A percentile compares a stretch with the other conserved stretches of the same genome.
Evolutionary conservation across 2,888 invertebrate genomes (phyloP).

Genomic region (Pomacea canaliculata): DNA sequence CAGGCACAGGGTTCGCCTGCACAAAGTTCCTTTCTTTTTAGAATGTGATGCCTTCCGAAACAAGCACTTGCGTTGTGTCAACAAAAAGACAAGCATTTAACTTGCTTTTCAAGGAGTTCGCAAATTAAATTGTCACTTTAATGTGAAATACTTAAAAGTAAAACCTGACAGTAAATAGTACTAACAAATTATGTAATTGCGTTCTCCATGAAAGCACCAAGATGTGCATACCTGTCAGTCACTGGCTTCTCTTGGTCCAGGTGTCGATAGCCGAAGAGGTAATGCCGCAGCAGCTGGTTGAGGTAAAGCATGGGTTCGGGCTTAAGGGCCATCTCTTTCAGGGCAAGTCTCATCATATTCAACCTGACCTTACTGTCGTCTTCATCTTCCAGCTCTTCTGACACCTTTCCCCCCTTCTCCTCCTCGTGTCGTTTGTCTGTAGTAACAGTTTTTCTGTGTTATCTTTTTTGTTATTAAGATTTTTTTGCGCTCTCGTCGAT

Average conservation of each 20-base stretch:
- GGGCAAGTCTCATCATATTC: conserved; percentile 7
- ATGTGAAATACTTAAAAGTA: no score
- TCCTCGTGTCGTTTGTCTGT: not conserved
- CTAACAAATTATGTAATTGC: no score
- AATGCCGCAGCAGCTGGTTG: conserved; percentile 13
- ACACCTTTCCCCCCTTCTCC: not conserved
- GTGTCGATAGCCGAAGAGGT: conserved; percentile 16
- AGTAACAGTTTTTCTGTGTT: not conserved
- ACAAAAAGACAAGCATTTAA: no score
- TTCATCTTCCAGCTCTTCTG: not conserved
- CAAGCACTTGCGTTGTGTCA: no score
- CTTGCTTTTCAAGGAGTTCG: no score
- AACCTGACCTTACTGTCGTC: not conserved
- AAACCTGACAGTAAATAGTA: no score
- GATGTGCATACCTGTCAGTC: conserved; percentile 15
- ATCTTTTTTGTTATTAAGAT: not conserved
- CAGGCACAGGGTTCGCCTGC: conserved; percentile 23
- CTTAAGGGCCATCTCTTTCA: conserved; percentile 4
- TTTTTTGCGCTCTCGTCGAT: no score
- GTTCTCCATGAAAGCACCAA: no score
- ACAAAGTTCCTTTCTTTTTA: no score
- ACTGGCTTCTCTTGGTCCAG: conserved; percentile 1
- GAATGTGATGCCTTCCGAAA: no score
- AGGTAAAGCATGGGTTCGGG: conserved; percentile 4
- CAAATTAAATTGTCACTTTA: no score